These are phyloP conservation scores for Diaprepes abbreviatus DNA, from an alignment of 2,888 invertebrate species.

Conservation along the genomic window DNA sequence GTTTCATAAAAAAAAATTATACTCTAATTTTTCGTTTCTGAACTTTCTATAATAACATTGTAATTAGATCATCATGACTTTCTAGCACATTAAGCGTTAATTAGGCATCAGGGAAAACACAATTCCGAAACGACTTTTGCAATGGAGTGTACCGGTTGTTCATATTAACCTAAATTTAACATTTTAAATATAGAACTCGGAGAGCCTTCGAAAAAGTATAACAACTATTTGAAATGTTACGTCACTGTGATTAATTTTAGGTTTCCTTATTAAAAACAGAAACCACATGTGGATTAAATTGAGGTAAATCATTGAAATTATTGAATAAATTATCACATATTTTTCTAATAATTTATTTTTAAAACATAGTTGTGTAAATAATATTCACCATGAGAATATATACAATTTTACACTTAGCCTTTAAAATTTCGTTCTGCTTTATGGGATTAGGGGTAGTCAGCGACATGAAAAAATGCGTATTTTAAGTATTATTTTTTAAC, in stretches of 20 bases:
- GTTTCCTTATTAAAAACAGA: constrained; percentile 37
- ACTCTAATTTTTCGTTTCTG: too few relatives aligned
- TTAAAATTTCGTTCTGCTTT: too few relatives aligned
- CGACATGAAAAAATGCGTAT: too few relatives aligned
- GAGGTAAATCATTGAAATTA: not conserved
- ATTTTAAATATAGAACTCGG: constrained; percentile 42
- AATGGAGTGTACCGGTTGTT: constrained; percentile 36
- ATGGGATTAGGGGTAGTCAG: too few relatives aligned
- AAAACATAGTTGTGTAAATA: too few relatives aligned
- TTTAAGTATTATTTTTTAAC: too few relatives aligned
- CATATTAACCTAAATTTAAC: constrained; percentile 49
- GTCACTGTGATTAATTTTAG: constrained; percentile 48
- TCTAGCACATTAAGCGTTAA: constrained; percentile 20
- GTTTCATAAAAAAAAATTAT: too few relatives aligned
- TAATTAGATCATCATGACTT: not conserved
- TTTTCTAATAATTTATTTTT: too few relatives aligned
- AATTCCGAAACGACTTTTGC: constrained; percentile 37
- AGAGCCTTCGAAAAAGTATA: constrained; percentile 38
- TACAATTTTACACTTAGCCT: too few relatives aligned
- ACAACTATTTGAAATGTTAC: constrained; percentile 37
- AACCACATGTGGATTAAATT: constrained; percentile 42
- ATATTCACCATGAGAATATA: too few relatives aligned
- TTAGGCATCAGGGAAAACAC: constrained; percentile 30
- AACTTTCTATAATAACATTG: too few relatives aligned
- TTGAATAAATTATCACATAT: too few relatives aligned